Percentiles rank a stretch among this genome's conserved stretches.
phyloP scores from a whole-genome alignment of 2,797 vertebrate genomes.

The Champsocephalus gunnari region DNA sequence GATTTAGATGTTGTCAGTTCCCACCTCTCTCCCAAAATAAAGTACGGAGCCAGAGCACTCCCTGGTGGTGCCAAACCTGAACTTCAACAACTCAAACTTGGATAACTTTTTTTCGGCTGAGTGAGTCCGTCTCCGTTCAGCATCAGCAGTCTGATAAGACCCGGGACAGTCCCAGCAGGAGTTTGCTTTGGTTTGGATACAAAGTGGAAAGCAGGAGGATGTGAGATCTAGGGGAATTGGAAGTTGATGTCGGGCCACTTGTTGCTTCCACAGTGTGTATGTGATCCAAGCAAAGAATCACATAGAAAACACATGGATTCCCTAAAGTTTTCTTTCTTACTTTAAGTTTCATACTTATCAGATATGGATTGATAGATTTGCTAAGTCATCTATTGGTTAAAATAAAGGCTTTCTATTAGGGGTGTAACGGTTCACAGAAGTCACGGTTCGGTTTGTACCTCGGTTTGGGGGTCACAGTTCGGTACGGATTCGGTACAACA shows the following conservation, averaged over 20 bases:
- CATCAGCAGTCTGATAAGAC: background rate
- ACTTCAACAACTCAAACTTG: constrained; percentile 76
- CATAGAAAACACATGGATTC: background rate
- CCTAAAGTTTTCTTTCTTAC: background rate
- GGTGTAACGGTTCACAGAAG: too few species aligned
- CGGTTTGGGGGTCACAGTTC: too few species aligned
- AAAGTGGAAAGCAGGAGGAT: background rate
- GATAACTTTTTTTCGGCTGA: constrained; percentile 48
- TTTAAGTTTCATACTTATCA: background rate
- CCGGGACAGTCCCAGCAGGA: accelerated
- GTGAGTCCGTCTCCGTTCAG: background rate
- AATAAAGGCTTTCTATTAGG: background rate
- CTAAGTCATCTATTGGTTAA: background rate
- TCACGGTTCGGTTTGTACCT: too few species aligned
- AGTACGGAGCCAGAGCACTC: constrained; percentile 81
- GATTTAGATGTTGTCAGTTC: constrained; percentile 28
- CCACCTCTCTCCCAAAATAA: constrained; percentile 58
- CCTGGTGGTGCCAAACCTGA: constrained; percentile 80
- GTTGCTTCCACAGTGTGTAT: constrained; percentile 5
- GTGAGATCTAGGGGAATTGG: background rate
- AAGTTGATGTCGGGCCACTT: background rate
- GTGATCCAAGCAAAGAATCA: background rate
- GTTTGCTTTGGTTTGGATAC: background rate
- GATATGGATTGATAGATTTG: background rate
- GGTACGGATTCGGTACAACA: too few species aligned